These are phyloP conservation scores for Augochlora pura DNA, from an alignment of 1,140 invertebrate species.

Conservation along the genomic window DNA sequence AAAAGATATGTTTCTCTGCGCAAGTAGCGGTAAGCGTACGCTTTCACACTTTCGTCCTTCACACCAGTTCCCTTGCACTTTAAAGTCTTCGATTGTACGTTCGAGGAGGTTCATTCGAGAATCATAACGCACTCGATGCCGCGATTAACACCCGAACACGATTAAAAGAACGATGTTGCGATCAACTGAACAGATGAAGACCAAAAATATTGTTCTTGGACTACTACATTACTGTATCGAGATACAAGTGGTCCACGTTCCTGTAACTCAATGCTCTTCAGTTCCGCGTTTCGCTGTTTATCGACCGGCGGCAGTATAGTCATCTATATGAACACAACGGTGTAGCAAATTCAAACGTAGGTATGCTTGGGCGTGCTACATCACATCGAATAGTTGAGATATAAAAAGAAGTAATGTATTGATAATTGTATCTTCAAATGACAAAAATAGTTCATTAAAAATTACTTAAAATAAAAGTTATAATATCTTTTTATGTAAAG, in stretches of 20 bases:
- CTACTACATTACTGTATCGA: constrained; percentile 40
- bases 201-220: constrained; percentile 47
- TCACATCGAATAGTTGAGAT: not conserved
- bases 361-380: constrained; percentile 21
- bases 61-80: constrained; percentile 34
- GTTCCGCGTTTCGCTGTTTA: constrained; percentile 63
- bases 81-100: constrained; percentile 15
- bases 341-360: constrained; percentile 33
- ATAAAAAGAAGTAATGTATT: no score
- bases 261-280: constrained; percentile 33
- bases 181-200: constrained; percentile 26
- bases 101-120: constrained; percentile 8
- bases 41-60: constrained; percentile 52
- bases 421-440: no score
- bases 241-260: constrained; percentile 63
- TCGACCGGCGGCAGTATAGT: constrained; percentile 44
- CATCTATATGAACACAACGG: constrained; percentile 26
- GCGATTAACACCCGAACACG: constrained; percentile 8
- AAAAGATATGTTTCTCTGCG: constrained; percentile 30
- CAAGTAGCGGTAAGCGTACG: constrained; percentile 41
- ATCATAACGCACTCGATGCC: not conserved
- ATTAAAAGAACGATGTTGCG: constrained; percentile 26
- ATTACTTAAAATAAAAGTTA: not conserved
- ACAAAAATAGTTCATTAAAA: not conserved
- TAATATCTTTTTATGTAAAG: not conserved